phyloP scores from a whole-genome alignment of 2,113 vertebrate genomes.

The Blennius ocellaris region DNA sequence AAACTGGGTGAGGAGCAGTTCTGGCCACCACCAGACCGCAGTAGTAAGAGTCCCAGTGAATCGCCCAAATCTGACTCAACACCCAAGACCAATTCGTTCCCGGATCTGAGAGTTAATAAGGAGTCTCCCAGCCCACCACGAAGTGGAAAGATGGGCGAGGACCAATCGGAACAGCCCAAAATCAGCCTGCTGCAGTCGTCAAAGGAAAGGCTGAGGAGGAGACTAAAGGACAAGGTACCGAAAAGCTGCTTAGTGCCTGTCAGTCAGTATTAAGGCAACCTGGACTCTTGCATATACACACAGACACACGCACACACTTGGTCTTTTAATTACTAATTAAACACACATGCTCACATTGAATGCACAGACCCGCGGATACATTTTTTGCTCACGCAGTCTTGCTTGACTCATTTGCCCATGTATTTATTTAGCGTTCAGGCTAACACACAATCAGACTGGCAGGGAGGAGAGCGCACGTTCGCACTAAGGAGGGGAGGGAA shows the following conservation, averaged over 20 bases:
- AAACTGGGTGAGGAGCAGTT: slow-evolving; percentile 81
- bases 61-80: slow-evolving; percentile 57
- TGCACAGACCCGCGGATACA: slow-evolving; percentile 12
- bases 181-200: slow-evolving; percentile 95
- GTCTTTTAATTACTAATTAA: slow-evolving; percentile 39
- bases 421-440: slow-evolving; percentile 26
- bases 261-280: slow-evolving; percentile 60
- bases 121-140: slow-evolving; percentile 60
- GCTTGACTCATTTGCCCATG: slow-evolving; percentile 32
- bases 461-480: slow-evolving; percentile 15
- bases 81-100: slow-evolving; percentile 23
- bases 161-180: slow-evolving; percentile 85
- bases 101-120: slow-evolving; percentile 34
- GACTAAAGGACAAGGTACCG: slow-evolving; percentile 95
- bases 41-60: slow-evolving; percentile 72
- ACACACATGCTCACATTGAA: slow-evolving; percentile 15
- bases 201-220: slow-evolving; percentile 94
- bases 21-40: slow-evolving; percentile 62
- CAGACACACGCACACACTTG: slow-evolving; percentile 24
- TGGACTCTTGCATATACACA: slow-evolving; percentile 32
- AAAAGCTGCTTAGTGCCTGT: slow-evolving; percentile 67
- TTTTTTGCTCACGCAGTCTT: slow-evolving; percentile 7
- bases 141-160: slow-evolving; percentile 63
- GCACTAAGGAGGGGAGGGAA: slow-evolving; percentile 32
- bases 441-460: slow-evolving; percentile 9